Evolutionary conservation across 2,888 invertebrate genomes (phyloP).

Genomic region (Abscondita cerata): DNA sequence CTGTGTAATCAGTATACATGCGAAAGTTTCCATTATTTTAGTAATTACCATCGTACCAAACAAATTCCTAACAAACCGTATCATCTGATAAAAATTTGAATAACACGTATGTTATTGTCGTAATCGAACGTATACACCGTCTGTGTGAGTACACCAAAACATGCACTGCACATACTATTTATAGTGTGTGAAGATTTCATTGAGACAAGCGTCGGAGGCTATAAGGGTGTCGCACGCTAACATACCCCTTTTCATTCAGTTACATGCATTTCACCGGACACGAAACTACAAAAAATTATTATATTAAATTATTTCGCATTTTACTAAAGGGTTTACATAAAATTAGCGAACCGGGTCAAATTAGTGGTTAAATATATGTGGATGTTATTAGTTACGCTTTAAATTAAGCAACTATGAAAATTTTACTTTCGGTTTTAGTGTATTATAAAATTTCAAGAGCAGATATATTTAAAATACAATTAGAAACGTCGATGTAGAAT

Average conservation of each 20-base stretch:
- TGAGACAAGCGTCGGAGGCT: constrained; percentile 36
- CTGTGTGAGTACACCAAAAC: constrained; percentile 33
- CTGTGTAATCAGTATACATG: too few relatives aligned
- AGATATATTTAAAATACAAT: constrained; percentile 36
- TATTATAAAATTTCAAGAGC: constrained; percentile 5
- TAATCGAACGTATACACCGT: constrained; percentile 30
- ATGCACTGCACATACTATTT: constrained; percentile 34
- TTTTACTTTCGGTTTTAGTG: too few relatives aligned
- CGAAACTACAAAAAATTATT: constrained; percentile 27
- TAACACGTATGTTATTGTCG: not conserved
- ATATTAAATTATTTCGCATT: not conserved
- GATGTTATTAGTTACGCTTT: constrained; percentile 18
- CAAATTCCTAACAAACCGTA: too few relatives aligned
- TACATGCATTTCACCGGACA: constrained; percentile 33
- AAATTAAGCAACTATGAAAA: not conserved
- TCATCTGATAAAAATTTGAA: too few relatives aligned
- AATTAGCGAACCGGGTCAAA: not conserved
- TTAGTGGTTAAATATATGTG: constrained; percentile 1
- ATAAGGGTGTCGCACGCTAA: constrained; percentile 39
- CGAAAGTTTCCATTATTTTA: too few relatives aligned
- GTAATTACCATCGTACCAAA: too few relatives aligned
- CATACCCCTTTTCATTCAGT: constrained; percentile 38
- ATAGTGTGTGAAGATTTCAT: constrained; percentile 37
- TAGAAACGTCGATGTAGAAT: constrained; percentile 36
- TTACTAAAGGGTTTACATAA: too few relatives aligned